phyloP scores from a whole-genome alignment of 2,113 vertebrate species.

The Corythornis vintsioides region DNA sequence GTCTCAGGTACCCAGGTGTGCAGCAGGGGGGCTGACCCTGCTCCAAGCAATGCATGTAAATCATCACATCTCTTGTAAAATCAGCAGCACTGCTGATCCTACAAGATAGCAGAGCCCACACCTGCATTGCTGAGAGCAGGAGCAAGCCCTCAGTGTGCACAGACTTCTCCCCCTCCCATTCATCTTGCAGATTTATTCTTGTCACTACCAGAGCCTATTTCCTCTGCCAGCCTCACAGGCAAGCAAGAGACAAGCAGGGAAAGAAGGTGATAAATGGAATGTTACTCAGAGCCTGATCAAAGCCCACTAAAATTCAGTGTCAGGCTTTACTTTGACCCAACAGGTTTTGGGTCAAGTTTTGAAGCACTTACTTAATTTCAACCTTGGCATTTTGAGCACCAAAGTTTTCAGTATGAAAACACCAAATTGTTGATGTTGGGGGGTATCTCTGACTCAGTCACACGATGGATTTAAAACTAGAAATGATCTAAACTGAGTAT shows the following conservation, averaged over 20 bases:
- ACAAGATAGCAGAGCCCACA: constrained; percentile 7
- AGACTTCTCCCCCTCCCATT: neutral
- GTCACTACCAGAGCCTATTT: neutral
- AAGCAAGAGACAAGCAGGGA: neutral
- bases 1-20: neutral
- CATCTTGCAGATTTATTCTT: constrained; percentile 15
- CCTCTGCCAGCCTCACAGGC: neutral
- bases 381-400: neutral
- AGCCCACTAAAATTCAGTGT: neutral
- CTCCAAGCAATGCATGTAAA: neutral
- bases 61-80: constrained; percentile 20
- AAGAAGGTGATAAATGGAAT: neutral
- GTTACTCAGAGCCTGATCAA: neutral
- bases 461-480: neutral
- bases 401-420: neutral
- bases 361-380: neutral
- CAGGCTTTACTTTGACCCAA: neutral
- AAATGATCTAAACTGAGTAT: neutral
- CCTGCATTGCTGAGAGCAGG: constrained; percentile 1
- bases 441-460: neutral
- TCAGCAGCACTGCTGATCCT: neutral
- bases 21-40: neutral
- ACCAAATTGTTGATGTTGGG: neutral
- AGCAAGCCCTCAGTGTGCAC: neutral
- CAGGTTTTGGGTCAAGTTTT: neutral